Conservation (phyloP, 2,888 invertebrate genomes). For the Sarcophaga carnaria region DNA sequence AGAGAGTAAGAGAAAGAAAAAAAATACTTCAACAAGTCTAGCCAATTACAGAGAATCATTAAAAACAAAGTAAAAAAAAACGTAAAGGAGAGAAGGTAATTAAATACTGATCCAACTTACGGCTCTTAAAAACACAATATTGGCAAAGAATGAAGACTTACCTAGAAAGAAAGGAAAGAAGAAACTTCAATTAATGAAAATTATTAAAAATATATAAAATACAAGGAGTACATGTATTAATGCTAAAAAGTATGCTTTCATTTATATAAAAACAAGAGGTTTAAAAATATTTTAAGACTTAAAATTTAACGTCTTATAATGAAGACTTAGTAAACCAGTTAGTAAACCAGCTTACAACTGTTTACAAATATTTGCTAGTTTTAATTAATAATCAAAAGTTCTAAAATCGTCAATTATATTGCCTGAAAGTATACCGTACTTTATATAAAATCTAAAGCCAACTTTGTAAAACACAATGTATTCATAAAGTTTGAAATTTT, state of each 20-base stretch:
- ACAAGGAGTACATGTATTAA: neutral
- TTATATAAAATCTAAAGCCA: too few relatives aligned
- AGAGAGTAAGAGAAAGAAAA: conserved; percentile 16
- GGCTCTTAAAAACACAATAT: conserved; percentile 1
- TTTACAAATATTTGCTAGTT: too few relatives aligned
- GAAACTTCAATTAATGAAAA: conserved; percentile 1
- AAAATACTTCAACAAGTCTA: conserved; percentile 53
- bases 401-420: too few relatives aligned
- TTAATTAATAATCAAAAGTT: too few relatives aligned
- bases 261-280: neutral
- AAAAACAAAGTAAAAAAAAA: neutral
- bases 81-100: conserved; percentile 26
- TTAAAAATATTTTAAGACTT: neutral
- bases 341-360: too few relatives aligned
- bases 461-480: too few relatives aligned
- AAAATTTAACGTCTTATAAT: too few relatives aligned
- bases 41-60: conserved; percentile 52
- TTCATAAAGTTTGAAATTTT: too few relatives aligned
- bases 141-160: conserved; percentile 38
- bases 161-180: conserved; percentile 52
- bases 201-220: neutral
- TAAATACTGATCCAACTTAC: conserved; percentile 64
- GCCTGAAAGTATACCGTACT: too few relatives aligned
- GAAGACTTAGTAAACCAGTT: too few relatives aligned
- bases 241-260: conserved; percentile 13